These are phyloP conservation scores for Salmo trutta DNA, from an alignment of 2,797 vertebrate species.

Conservation along the genomic window DNA sequence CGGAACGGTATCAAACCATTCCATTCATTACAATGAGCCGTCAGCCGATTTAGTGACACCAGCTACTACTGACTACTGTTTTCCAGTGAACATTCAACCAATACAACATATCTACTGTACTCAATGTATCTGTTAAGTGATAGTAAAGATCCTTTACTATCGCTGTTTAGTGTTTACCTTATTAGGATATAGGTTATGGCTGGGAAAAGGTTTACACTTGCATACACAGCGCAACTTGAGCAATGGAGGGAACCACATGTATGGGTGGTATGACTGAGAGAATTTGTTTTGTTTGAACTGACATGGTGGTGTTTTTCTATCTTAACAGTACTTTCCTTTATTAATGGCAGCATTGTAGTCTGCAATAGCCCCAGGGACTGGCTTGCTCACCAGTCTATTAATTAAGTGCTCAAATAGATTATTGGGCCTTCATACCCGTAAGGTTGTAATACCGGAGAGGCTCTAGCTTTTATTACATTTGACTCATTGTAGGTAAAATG, in stretches of 20 bases:
- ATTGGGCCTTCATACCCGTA: background rate
- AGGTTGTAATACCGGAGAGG: background rate
- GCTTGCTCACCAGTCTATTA: background rate
- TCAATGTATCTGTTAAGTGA: background rate
- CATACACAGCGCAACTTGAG: background rate
- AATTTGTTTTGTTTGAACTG: background rate
- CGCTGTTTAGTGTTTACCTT: background rate
- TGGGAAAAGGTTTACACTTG: background rate
- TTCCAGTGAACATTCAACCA: background rate
- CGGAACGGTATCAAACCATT: background rate
- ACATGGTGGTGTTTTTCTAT: background rate
- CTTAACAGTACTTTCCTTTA: background rate
- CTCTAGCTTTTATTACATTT: background rate
- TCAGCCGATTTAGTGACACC: background rate
- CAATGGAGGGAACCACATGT: background rate
- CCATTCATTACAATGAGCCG: background rate
- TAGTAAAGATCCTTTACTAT: too few species aligned
- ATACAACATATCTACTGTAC: background rate
- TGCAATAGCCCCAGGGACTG: background rate
- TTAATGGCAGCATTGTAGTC: background rate
- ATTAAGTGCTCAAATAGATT: background rate
- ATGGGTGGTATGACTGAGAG: background rate
- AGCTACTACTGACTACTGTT: background rate
- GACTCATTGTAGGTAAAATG: background rate
- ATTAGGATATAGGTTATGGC: background rate